Evolutionary conservation across 92 coral and sea anemone genomes (phyloP), one percentile per base, ranked within the genome.

Genomic region (Heliopora coerulea): DNA sequence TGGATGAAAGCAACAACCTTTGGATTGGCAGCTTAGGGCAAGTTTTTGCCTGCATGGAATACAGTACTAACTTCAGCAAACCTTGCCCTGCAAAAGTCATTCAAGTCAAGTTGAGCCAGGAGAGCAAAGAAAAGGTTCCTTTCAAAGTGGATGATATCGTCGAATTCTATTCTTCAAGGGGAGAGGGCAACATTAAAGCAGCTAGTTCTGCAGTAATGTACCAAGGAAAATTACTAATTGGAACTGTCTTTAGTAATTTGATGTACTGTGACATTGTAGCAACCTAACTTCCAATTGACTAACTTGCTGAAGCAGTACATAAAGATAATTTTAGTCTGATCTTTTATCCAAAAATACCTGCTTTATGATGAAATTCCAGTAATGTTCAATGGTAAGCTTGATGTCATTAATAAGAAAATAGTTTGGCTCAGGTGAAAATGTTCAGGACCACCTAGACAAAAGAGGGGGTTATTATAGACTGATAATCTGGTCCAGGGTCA

Each of bases 241-340:
- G 98, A 24, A 83, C 89, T 59, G 73, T 56, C 42, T 77, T 33
- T 33, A 86, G 88, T 56, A 86, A 90, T 63, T 57, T 93, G 84
- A 79, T 93, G 35, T 83, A 85, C 80, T 93, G 98, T 34, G 89
- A 90, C 11, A 85, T 93, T 6, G 65, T 78, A 4, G 88, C 81
- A 8, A 0, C 25, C 18, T 67, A 67, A 28, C 61, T 11, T 11
- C 4, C 42, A 37, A 11, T 37, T 4, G 42, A 37, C n/a, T n/a
- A n/a, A n/a, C n/a, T n/a, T n/a, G n/a, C n/a, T n/a, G n/a, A n/a
- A n/a, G n/a, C n/a, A n/a, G n/a, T n/a, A n/a, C n/a, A n/a, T n/a
- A n/a, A n/a, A n/a, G n/a, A n/a, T n/a, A n/a, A n/a, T n/a, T n/a
- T n/a, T n/a, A n/a, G n/a, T n/a, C n/a, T n/a, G n/a, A n/a, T n/a